Conservation (phyloP, 64 coral and sea anemone genomes). For the Montipora sp. region DNA sequence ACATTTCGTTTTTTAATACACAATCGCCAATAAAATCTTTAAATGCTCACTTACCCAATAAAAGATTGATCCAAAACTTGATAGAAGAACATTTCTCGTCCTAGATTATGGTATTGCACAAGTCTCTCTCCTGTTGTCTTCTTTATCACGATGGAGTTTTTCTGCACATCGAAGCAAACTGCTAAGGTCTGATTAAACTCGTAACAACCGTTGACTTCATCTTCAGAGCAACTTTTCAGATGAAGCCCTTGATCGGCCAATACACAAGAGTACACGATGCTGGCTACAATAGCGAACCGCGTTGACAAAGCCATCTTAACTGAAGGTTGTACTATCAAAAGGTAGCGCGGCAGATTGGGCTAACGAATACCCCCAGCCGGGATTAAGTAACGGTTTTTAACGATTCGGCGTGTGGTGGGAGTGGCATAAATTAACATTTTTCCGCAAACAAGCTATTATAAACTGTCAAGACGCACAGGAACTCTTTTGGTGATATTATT, state of each 20-base stretch:
- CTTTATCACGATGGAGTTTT: not conserved
- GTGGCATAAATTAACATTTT: too few relatives aligned
- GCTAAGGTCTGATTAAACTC: not conserved
- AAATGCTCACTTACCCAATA: constrained; percentile 3
- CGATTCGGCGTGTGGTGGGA: too few relatives aligned
- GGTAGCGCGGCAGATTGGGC: too few relatives aligned
- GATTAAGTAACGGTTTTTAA: too few relatives aligned
- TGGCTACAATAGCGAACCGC: not conserved
- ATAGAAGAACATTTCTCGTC: constrained; percentile 16
- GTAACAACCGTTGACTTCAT: constrained; percentile 3
- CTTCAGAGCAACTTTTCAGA: constrained; percentile 3
- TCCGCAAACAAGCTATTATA: too few relatives aligned
- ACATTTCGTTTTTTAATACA: too few relatives aligned
- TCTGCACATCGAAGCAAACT: constrained; percentile 18
- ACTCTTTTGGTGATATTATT: too few relatives aligned
- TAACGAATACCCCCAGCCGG: too few relatives aligned
- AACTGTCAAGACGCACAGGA: too few relatives aligned
- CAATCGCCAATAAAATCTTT: too few relatives aligned
- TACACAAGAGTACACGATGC: not conserved
- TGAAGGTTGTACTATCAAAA: too few relatives aligned
- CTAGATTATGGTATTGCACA: constrained; percentile 17
- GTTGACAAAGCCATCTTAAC: not conserved
- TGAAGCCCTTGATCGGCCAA: not conserved
- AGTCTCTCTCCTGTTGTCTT: constrained; percentile 9
- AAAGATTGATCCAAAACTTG: constrained; percentile 12